Conservation (phyloP, 2,797 vertebrate species). For the Brotogeris chrysoptera region DNA sequence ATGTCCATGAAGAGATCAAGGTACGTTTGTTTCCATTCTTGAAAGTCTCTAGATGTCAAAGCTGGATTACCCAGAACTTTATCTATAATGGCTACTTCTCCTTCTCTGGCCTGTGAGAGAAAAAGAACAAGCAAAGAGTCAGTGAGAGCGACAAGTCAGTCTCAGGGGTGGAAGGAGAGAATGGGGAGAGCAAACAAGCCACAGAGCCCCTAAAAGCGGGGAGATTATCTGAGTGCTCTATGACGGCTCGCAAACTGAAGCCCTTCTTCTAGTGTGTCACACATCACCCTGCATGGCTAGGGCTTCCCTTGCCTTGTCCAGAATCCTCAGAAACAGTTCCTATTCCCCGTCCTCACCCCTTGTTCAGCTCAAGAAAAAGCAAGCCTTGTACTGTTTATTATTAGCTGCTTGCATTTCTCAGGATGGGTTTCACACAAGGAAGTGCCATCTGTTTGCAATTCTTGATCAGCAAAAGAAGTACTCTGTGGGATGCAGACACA, state of each 20-base stretch:
- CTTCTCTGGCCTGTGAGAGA: slow-evolving; percentile 96
- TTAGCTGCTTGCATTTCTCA: not conserved
- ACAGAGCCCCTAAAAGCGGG: not conserved
- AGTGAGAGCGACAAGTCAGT: not conserved
- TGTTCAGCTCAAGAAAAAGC: not conserved
- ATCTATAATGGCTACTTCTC: slow-evolving; percentile 96
- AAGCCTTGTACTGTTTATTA: not conserved
- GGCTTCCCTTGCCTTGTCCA: not conserved
- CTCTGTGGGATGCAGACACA: not conserved
- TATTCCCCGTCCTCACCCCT: not conserved
- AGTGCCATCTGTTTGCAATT: not conserved
- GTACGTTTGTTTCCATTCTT: slow-evolving; percentile 96
- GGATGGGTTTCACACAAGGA: not conserved
- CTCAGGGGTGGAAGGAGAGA: not conserved
- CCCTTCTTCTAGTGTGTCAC: not conserved
- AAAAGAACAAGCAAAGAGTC: slow-evolving; percentile 45
- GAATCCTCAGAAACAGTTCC: not conserved
- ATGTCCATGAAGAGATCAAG: slow-evolving; percentile 90
- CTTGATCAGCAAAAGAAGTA: not conserved
- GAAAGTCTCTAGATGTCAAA: slow-evolving; percentile 95
- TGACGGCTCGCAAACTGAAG: rapidly evolving
- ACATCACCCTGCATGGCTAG: too few relatives aligned
- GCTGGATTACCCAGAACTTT: slow-evolving; percentile 93
- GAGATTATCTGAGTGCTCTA: not conserved
- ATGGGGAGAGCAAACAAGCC: not conserved